Percentiles rank a stretch among this genome's conserved stretches.
phyloP scores from a whole-genome alignment of 2,113 vertebrate genomes.

The Cardinalis cardinalis region DNA sequence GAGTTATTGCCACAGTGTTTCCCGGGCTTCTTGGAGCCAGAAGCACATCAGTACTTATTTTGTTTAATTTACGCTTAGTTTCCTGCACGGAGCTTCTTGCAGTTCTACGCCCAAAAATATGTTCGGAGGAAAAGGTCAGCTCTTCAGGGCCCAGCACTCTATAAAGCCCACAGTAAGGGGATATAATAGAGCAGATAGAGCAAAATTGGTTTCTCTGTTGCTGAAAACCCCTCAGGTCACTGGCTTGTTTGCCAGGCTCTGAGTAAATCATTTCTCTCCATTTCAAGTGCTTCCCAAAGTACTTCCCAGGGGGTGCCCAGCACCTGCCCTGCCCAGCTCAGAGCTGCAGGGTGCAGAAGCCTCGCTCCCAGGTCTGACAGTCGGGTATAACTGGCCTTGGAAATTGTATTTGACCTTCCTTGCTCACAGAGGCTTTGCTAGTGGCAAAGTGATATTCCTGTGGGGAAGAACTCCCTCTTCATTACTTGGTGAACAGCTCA shows the following conservation, averaged over 20 bases:
- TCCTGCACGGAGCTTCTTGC: background rate
- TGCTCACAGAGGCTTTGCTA: background rate
- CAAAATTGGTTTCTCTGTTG: background rate
- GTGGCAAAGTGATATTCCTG: background rate
- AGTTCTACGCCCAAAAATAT: background rate
- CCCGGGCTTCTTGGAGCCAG: background rate
- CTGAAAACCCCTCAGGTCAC: background rate
- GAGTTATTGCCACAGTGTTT: background rate
- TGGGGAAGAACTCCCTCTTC: background rate
- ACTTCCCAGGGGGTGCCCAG: rapidly evolving
- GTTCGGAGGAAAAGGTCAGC: constrained; percentile 14
- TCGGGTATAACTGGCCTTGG: background rate
- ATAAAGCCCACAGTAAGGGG: background rate
- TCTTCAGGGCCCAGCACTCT: constrained; percentile 4
- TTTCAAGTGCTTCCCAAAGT: background rate
- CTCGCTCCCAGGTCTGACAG: background rate
- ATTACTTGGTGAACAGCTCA: background rate
- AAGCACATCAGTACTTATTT: constrained; percentile 22
- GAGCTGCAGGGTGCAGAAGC: background rate
- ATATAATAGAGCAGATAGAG: background rate
- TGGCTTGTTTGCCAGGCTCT: background rate
- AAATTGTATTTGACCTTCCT: background rate
- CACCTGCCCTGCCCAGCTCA: rapidly evolving
- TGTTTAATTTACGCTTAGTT: background rate
- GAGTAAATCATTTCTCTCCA: background rate